Base-by-base conservation (phyloP, 2,888 invertebrate genomes). In the Elysia crispata region DNA sequence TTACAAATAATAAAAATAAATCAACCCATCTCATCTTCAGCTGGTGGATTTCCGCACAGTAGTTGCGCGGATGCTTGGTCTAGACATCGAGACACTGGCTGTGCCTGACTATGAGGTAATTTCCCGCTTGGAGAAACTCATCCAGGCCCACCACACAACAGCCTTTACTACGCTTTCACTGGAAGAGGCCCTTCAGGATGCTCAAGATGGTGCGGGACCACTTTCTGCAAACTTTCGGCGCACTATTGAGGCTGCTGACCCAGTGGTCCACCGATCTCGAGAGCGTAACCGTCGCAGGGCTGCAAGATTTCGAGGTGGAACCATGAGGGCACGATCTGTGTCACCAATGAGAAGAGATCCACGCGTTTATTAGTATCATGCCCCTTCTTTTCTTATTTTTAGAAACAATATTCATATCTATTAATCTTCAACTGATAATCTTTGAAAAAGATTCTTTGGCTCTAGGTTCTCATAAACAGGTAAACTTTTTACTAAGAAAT, bases 101-200 rank as follows among this genome's bases (percentile, higher is more conserved):
- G 90, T 92, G 13, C 92, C 92, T 1, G 92, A 92, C 84, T 92
- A 92, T 78, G 92, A 92, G 83, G 91, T 92, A 82, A 92, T 92
- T 76, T 86, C 91, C 5, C 89, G 92, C 5, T 86, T 92, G 25
- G 92, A 92, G 85, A 91, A 91, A 79, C 87, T 92, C 30, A 91
- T 92, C 80, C 88, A 91, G 57, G 90, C 91, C 20, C 91, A 91
- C 81, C 91, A 92, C 80, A 86, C 87, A 13, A 60, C 79, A 73
- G 86, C 90, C 6, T 87, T 90, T 80, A 89, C 89, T 57, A 88
- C 89, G 18, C 81, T 89, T 74, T 87, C 87, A 20, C 85, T 92
- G 67, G 91, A 91, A 74, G 88, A 88, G 54, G 89, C 89, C 23
- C 84, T 92, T 1, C 87, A 87, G 0, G 90, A 90, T 82, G 87